These are phyloP conservation scores for Lasaia peninsularis DNA, from an alignment of 1,140 invertebrate genomes.

Conservation along the genomic window DNA sequence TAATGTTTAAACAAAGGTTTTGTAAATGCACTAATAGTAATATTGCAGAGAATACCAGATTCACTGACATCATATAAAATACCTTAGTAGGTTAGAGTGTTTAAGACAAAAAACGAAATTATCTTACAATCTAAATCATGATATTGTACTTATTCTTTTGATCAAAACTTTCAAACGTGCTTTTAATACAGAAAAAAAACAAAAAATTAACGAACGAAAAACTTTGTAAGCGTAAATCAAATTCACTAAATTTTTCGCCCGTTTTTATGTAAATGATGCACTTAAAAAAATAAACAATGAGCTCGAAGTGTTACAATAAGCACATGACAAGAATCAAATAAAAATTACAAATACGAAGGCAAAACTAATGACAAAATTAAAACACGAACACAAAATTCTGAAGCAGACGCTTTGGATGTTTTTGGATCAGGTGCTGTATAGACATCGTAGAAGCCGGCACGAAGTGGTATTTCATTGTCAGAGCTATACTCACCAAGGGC, in stretches of 20 bases:
- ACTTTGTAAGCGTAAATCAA: too few species aligned
- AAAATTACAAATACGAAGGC: constrained; percentile 14
- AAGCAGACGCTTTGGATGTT: constrained; percentile 41
- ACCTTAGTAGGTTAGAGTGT: neutral
- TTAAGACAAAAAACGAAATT: neutral
- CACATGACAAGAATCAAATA: constrained; percentile 13
- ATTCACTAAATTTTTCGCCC: too few species aligned
- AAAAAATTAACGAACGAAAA: too few species aligned
- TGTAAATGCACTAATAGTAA: neutral
- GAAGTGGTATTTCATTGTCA: constrained; percentile 64
- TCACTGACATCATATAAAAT: neutral
- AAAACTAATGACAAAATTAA: constrained; percentile 32
- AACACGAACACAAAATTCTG: constrained; percentile 39
- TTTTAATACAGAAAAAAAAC: too few species aligned
- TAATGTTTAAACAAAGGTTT: constrained; percentile 1
- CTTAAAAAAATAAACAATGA: constrained; percentile 14
- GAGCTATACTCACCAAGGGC: constrained; percentile 86
- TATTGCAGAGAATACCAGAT: neutral
- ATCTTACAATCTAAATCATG: neutral
- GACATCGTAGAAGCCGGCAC: constrained; percentile 73
- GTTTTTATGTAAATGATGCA: neutral
- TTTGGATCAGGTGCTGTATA: constrained; percentile 60
- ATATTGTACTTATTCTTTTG: neutral
- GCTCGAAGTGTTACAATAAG: constrained; percentile 15
- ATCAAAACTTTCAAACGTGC: too few species aligned